Percentiles rank a stretch among this genome's conserved stretches.
phyloP scores from a whole-genome alignment of 2,797 vertebrate genomes.

The Chelonia mydas region DNA sequence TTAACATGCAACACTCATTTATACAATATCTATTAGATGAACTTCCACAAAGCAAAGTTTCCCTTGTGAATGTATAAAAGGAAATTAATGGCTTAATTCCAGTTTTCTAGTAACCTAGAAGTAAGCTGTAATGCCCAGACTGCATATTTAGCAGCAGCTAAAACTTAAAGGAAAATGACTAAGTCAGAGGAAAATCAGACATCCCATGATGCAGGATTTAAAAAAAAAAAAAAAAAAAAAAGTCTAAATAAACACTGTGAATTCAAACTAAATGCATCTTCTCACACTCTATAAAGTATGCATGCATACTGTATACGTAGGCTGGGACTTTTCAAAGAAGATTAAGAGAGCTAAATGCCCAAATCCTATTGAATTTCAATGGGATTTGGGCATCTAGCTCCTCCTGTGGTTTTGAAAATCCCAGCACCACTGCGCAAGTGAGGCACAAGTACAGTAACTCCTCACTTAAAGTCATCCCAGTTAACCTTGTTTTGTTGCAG shows the following conservation, averaged over 20 bases:
- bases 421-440: neutral
- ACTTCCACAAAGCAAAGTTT: too few relatives aligned
- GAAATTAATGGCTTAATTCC: too few relatives aligned
- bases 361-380: neutral
- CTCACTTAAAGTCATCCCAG: too few relatives aligned
- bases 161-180: neutral
- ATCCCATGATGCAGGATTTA: too few relatives aligned
- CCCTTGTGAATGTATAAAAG: too few relatives aligned
- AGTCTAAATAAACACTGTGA: neutral
- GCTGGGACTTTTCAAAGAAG: neutral
- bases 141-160: neutral
- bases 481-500: too few relatives aligned
- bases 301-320: neutral
- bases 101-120: too few relatives aligned
- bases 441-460: too few relatives aligned
- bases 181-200: too few relatives aligned
- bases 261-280: neutral
- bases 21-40: too few relatives aligned
- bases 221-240: too few relatives aligned
- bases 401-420: neutral
- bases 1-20: neutral
- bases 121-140: neutral
- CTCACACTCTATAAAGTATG: neutral
- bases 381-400: neutral
- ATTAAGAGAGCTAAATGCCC: neutral